Base-by-base conservation (phyloP, 1,140 invertebrate species). In the Oryctes rhinoceros region DNA sequence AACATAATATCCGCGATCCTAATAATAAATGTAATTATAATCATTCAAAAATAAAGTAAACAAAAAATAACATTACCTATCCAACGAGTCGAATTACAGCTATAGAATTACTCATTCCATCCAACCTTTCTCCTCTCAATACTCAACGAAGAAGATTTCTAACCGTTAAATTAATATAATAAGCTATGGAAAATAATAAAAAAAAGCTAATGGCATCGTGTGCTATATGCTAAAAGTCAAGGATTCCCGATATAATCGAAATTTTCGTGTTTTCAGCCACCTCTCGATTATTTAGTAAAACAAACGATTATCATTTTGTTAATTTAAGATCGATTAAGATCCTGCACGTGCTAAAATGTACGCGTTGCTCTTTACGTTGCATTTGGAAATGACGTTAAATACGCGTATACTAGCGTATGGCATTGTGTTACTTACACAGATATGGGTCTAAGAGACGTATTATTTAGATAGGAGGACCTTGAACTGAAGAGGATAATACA, bases 401-500 rank as follows among this genome's bases (percentile, higher is more conserved):
- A 53, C 49, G 3, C n/a, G 49, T 11, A 15, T 53, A 39, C 39
- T 7, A n/a, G n/a, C n/a, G n/a, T n/a, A n/a, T n/a, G n/a, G n/a
- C n/a, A n/a, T n/a, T n/a, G n/a, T n/a, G n/a, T n/a, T n/a, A n/a
- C n/a, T n/a, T n/a, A n/a, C 7, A 39, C 39, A 39, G 7, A 39
- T 39, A 39, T 39, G 39, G 11, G 13, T 53, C 13, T 53, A 53
- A 53, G 13, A 53, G n/a, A 11, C 10, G 49, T 53, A 15, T 53
- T n/a, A 53, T 53, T 53, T 11, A 3, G 3, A n/a, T 53, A 53
- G n/a, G 13, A 11, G 10, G n/a, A 53, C 49, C 49, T 53, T 53
- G 49, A 53, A 53, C 49, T n/a, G 49, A 53, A 53, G 49, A 53
- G 49, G 49, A 53, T 53, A 53, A 53, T 53, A 53, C 49, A 53